phyloP scores from a whole-genome alignment of 2,113 vertebrate genomes.

The Daubentonia madagascariensis region DNA sequence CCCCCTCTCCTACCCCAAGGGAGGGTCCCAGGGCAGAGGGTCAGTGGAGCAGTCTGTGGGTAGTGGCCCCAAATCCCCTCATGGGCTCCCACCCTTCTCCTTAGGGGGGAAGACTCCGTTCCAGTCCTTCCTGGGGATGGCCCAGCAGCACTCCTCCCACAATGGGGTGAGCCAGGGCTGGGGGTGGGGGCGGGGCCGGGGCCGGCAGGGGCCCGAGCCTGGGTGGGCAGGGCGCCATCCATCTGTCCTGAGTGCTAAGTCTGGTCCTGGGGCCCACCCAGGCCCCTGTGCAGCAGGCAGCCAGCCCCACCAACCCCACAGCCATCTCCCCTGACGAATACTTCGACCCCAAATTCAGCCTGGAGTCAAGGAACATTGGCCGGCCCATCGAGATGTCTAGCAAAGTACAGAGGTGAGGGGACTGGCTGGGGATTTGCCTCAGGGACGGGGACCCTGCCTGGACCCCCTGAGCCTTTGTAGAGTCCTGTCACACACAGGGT shows the following conservation, averaged over 20 bases:
- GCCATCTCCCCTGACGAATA: constrained; percentile 96
- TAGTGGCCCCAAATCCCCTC: background rate
- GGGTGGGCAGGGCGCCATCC: rapidly evolving
- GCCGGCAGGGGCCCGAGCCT: background rate
- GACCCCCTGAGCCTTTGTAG: background rate
- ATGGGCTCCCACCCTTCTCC: background rate
- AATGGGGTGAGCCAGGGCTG: constrained; percentile 87
- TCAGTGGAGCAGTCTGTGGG: background rate
- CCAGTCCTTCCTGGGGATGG: constrained; percentile 97
- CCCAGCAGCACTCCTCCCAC: constrained; percentile 94
- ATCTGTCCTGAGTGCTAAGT: rapidly evolving
- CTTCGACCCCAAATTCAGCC: constrained; percentile 90
- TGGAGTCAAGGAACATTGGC: constrained; percentile 92
- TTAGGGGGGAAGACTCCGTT: constrained; percentile 94
- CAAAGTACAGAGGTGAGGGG: constrained; percentile 95
- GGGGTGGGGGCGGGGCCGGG: rapidly evolving
- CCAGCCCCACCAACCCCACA: constrained; percentile 92
- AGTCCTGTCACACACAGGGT: background rate
- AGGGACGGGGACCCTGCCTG: background rate
- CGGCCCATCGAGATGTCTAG: constrained; percentile 95
- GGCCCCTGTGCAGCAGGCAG: constrained; percentile 91
- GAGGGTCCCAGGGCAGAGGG: background rate
- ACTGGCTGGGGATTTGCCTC: background rate
- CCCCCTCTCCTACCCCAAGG: background rate
- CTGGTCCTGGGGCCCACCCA: constrained; percentile 65